Evolutionary conservation across 2,797 vertebrate genomes (phyloP), one percentile per base, ranked within the genome.

Genomic region (Pseudopleuronectes americanus): DNA sequence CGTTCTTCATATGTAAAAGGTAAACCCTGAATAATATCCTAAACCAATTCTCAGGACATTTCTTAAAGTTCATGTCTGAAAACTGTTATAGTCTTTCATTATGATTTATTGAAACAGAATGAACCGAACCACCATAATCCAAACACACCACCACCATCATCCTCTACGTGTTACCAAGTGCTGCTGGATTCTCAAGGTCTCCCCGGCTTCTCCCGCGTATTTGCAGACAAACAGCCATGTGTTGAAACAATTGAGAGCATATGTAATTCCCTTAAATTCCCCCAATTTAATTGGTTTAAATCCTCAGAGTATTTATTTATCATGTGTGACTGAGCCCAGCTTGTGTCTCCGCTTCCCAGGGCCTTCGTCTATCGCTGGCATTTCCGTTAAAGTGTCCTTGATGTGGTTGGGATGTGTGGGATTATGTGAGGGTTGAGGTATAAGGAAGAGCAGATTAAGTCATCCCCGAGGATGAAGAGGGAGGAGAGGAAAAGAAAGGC

Each of bases 391-490:
- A 62, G 67, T 23, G 64, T 70, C 67, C 51, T 19, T 33, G 79
- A 57, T 57, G 45, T 2, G 36, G 58, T 49, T 52, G 41, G 41
- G 17, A 57, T 77, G 71, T 43, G 6, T 28, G 67, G 52, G 65
- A 80, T 85, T 81, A 79, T 63, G 33, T 33, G 28, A 76, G 28
- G 55, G 63, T 14, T 38, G 70, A 77, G 59, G 70, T 66, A 59
- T 61, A 43, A 74, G 33, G 67, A 76, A 9, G 67, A 76, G 64
- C 53, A 82, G 74, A 85, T 89, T 68, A 84, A 72, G 71, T 54
- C 56, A 58, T 51, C 10, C 16, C 13, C 17, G 73, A 62, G 52
- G 79, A 74, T 57, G 68, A 79, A 23, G 71, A 22, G 28, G 53
- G 55, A 74, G 48, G 55, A 66, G 68, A 74, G 58, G 68, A 80